phyloP scores from a whole-genome alignment of 2,797 vertebrate species.

The Poliocrania exsul region DNA sequence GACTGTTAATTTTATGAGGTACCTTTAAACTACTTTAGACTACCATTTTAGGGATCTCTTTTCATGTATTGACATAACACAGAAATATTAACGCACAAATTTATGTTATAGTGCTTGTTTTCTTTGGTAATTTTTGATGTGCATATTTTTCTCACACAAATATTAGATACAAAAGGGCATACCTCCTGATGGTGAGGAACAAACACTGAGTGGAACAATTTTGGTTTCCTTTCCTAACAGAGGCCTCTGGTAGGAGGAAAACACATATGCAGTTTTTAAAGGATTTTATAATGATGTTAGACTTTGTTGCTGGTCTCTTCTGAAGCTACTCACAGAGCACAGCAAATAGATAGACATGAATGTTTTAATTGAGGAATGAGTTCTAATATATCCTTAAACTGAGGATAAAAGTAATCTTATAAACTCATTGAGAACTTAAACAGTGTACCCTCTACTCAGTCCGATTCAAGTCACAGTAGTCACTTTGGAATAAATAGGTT shows the following conservation, averaged over 20 bases:
- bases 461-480: not conserved
- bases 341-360: not conserved
- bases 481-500: not conserved
- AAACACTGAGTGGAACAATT: not conserved
- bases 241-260: not conserved
- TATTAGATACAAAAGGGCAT: not conserved
- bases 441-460: not conserved
- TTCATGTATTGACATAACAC: not conserved
- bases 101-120: not conserved
- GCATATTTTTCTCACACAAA: not conserved
- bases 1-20: slow-evolving; percentile 40
- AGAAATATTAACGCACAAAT: not conserved
- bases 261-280: not conserved
- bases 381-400: not conserved
- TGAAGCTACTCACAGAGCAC: not conserved
- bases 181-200: not conserved
- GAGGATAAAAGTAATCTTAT: not conserved
- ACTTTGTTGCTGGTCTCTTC: not conserved
- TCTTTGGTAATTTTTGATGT: not conserved
- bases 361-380: not conserved
- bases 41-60: not conserved
- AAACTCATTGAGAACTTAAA: not conserved
- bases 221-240: not conserved
- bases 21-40: not conserved
- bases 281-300: not conserved